Evolutionary conservation across 2,113 vertebrate species (phyloP), one percentile per base, ranked within the genome.

Genomic region (Clinocottus analis): DNA sequence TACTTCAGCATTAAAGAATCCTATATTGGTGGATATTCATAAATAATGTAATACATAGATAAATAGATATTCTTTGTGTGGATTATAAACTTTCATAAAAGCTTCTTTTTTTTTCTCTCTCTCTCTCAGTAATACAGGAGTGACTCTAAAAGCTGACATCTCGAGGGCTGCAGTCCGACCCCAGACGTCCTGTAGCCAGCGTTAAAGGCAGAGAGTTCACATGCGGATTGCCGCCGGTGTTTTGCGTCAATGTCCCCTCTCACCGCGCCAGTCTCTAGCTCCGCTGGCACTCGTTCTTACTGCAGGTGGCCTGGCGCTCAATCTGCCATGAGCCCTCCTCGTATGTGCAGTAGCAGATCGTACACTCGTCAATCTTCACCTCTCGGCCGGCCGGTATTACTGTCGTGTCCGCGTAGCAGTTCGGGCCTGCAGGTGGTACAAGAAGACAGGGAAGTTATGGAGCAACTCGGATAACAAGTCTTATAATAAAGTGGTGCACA

Each of bases 251-350:
- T 41, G 75, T 82, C 70, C 70, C 75, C 70, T 41, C 58, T 51
- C 23, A 16, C 39, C 27, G 25, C 41, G 82, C 82, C 74, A 65
- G 77, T 79, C 82, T 89, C 91, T 98, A 99, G 90, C 96, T 97
- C 55, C 95, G 96, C 91, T 96, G 95, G 95, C 98, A 99, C 90
- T 99, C 98, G 9, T 99, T 97, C 86, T 95, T 96, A 33, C 96
- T 99, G 94, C 98, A 99, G 95, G 97, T 97, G 23, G 98, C 98
- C 93, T 99, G 97, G 13, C 96, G 95, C 66, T 99, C 98, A 56
- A 99, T 97, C 85, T 97, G 95, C 98, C 98, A 99, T 0, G 98
- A 99, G 77, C 97, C 97, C 82, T 98, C 98, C 91, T 99, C 98
- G 0, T 99, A 99, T 21, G 98, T 99, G 84, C 98, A 99, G 95